phyloP scores from a whole-genome alignment of 2,797 vertebrate genomes.

The Rhabdomys pumilio region DNA sequence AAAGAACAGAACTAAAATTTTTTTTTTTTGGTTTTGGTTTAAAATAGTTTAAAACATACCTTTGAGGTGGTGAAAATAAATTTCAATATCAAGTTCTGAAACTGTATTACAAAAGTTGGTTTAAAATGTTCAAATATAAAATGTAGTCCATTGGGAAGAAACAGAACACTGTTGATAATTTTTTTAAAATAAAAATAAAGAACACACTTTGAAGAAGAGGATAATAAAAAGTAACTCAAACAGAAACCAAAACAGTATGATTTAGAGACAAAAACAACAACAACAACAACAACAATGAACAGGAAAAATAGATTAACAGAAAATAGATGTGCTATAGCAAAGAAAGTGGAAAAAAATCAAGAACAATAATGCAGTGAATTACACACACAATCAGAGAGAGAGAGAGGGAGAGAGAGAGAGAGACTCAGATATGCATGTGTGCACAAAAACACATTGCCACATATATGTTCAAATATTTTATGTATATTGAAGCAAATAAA shows the following conservation, averaged over 20 bases:
- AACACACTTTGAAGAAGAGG: background rate
- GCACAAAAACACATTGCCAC: background rate
- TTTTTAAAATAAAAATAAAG: slow-evolving; percentile 59
- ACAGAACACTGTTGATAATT: slow-evolving; percentile 67
- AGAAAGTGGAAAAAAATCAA: background rate
- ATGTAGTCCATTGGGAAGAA: slow-evolving; percentile 46
- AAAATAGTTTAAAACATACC: slow-evolving; percentile 29
- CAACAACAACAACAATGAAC: too few relatives aligned
- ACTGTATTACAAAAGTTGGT: slow-evolving; percentile 18
- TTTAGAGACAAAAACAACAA: too few relatives aligned
- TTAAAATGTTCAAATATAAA: slow-evolving; percentile 66
- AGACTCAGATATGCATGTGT: background rate
- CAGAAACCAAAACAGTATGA: slow-evolving; percentile 22
- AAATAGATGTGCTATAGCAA: background rate
- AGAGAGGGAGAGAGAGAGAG: too few relatives aligned
- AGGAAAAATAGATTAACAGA: background rate
- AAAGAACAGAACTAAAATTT: background rate
- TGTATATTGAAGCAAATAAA: background rate
- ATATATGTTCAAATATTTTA: background rate
- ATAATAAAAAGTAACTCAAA: slow-evolving; percentile 47
- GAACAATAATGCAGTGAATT: slow-evolving; percentile 46
- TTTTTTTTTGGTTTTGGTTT: background rate
- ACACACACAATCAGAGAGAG: too few relatives aligned
- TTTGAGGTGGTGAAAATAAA: slow-evolving; percentile 63
- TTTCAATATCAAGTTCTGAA: slow-evolving; percentile 70